phyloP scores from a whole-genome alignment of 1,140 invertebrate species.

The Drosophila athabasca region DNA sequence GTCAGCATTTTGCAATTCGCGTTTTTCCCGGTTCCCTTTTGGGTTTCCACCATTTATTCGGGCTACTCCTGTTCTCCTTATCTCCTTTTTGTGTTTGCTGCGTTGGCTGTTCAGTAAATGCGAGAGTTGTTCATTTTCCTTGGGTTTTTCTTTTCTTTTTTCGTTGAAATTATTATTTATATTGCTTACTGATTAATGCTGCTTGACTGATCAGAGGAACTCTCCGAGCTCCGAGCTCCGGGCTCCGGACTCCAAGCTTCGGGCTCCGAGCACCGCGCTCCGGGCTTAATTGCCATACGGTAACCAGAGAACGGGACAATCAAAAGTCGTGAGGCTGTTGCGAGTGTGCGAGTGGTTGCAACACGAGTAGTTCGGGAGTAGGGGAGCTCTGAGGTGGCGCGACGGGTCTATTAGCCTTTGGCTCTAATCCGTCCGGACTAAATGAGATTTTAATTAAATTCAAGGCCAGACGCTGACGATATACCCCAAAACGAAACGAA shows the following conservation, averaged over 20 bases:
- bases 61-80: not conserved
- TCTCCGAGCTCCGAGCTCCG: slow-evolving; percentile 2
- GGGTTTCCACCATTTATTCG: not conserved
- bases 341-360: not conserved
- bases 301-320: slow-evolving; percentile 29
- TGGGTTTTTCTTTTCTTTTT: slow-evolving; percentile 12
- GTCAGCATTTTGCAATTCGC: slow-evolving; percentile 17
- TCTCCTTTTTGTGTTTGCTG: slow-evolving; percentile 1
- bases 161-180: slow-evolving; percentile 65
- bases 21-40: slow-evolving; percentile 1
- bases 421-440: slow-evolving; percentile 42
- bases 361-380: slow-evolving; percentile 15
- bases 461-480: slow-evolving; percentile 64
- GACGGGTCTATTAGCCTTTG: slow-evolving; percentile 43
- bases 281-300: slow-evolving; percentile 51
- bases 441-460: slow-evolving; percentile 76
- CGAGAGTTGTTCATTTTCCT: slow-evolving; percentile 7
- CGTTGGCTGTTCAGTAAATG: slow-evolving; percentile 21
- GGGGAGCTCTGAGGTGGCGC: slow-evolving; percentile 5
- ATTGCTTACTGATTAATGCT: slow-evolving; percentile 57
- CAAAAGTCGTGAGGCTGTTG: slow-evolving; percentile 19
- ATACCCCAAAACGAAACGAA: slow-evolving; percentile 16
- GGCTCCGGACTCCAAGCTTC: not conserved
- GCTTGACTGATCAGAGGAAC: slow-evolving; percentile 15
- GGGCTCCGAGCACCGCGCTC: slow-evolving; percentile 1